These are phyloP conservation scores for Tolmerus cingulatus DNA, from an alignment of 2,888 invertebrate genomes.

Conservation along the genomic window DNA sequence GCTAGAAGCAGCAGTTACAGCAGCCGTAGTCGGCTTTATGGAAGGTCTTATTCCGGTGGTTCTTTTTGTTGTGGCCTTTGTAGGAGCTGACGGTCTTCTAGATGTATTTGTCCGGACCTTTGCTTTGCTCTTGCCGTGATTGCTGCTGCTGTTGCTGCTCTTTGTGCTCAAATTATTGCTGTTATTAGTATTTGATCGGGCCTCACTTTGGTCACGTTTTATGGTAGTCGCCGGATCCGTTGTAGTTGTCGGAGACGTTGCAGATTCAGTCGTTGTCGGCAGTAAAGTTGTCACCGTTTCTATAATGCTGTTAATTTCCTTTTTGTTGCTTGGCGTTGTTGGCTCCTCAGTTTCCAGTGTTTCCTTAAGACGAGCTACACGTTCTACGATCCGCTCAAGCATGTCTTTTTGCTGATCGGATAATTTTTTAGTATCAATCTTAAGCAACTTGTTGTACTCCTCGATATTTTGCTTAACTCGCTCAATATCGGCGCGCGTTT, in stretches of 20 bases:
- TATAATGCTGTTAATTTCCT: not conserved
- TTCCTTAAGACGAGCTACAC: conserved; percentile 62
- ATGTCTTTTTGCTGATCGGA: conserved; percentile 63
- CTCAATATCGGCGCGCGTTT: conserved; percentile 61
- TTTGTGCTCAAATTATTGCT: conserved; percentile 23
- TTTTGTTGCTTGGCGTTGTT: not conserved
- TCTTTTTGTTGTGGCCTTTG: conserved; percentile 53
- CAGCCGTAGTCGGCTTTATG: conserved; percentile 53
- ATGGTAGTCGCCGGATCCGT: not conserved
- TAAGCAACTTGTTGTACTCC: conserved; percentile 60
- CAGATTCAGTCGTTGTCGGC: conserved; percentile 12
- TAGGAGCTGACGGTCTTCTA: conserved; percentile 47
- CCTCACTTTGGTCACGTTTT: conserved; percentile 25
- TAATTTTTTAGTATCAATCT: conserved; percentile 60
- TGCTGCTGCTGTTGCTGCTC: not conserved
- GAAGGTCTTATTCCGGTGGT: conserved; percentile 52
- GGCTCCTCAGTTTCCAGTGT: conserved; percentile 57
- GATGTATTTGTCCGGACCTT: conserved; percentile 37
- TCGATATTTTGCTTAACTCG: conserved; percentile 61
- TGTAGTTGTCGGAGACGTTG: not conserved
- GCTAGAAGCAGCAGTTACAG: conserved; percentile 5
- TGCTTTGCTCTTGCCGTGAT: conserved; percentile 7
- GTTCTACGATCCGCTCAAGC: conserved; percentile 61
- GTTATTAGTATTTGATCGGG: conserved; percentile 29
- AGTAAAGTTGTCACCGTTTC: conserved; percentile 28